Percentiles rank a stretch among this genome's conserved stretches.
Evolutionary conservation across 2,888 invertebrate genomes (phyloP).

Genomic region (Norana najaformis): DNA sequence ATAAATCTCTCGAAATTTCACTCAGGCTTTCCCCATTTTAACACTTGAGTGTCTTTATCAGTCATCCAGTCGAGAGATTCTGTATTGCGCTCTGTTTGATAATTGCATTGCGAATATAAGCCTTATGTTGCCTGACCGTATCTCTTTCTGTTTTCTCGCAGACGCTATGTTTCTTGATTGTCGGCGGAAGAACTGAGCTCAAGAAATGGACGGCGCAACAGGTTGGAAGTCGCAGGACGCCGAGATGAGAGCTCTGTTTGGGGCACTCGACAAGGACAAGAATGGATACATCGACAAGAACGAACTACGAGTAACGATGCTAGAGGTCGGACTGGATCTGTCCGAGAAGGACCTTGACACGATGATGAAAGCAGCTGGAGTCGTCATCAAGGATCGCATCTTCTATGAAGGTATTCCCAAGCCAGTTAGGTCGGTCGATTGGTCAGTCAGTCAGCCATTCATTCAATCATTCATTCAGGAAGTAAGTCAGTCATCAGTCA

Average conservation of each 20-base stretch:
- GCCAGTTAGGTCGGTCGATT: not conserved
- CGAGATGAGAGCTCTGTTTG: conserved; percentile 43
- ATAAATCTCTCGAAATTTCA: too few relatives aligned
- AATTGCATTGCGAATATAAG: not conserved
- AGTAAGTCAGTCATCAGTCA: not conserved
- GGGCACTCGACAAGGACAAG: conserved; percentile 44
- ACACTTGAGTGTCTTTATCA: too few relatives aligned
- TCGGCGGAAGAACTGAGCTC: conserved; percentile 27
- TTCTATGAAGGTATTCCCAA: conserved; percentile 41
- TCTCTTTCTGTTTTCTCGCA: not conserved
- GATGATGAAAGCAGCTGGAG: conserved; percentile 45
- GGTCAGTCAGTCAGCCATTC: not conserved
- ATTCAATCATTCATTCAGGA: not conserved
- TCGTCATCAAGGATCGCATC: conserved; percentile 43
- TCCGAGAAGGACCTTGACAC: conserved; percentile 41
- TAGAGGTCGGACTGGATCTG: conserved; percentile 35
- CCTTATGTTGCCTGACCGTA: not conserved
- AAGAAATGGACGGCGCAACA: conserved; percentile 25
- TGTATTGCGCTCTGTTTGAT: not conserved
- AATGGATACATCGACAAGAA: conserved; percentile 37
- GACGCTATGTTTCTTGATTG: not conserved
- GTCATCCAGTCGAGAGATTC: not conserved
- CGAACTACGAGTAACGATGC: conserved; percentile 34
- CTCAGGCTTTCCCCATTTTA: too few relatives aligned
- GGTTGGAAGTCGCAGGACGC: conserved; percentile 40